phyloP scores from a whole-genome alignment of 2,797 vertebrate species.

The Lophotriccus pileatus region DNA sequence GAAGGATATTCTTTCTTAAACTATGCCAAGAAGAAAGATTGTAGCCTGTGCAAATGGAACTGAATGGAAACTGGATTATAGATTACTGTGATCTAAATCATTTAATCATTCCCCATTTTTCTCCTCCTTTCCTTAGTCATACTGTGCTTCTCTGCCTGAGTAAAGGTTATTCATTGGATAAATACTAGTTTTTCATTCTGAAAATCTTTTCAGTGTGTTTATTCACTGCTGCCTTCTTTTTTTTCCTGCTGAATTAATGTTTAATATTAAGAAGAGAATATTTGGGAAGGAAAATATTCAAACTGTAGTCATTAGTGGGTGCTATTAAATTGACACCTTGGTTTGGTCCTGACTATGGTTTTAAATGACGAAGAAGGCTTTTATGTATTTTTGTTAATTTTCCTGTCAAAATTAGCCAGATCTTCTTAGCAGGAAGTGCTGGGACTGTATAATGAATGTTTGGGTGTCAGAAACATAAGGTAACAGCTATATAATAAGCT shows the following conservation, averaged over 20 bases:
- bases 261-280: not conserved
- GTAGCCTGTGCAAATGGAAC: not conserved
- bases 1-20: not conserved
- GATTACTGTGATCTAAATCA: not conserved
- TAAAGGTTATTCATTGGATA: constrained; percentile 15
- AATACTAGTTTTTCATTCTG: constrained; percentile 17
- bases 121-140: not conserved
- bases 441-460: not conserved
- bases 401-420: not conserved
- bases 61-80: constrained; percentile 15
- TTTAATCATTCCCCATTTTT: not conserved
- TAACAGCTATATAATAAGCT: not conserved
- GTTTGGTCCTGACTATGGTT: not conserved
- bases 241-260: not conserved
- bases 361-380: not conserved
- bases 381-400: not conserved
- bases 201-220: not conserved
- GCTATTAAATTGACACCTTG: not conserved
- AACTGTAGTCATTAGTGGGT: not conserved
- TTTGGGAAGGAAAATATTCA: not conserved
- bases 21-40: not conserved
- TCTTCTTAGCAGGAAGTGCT: not conserved
- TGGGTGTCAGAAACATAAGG: not conserved
- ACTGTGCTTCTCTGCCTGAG: not conserved
- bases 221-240: not conserved